A percentile compares a stretch with the other conserved stretches of the same genome.
Evolutionary conservation across 2,888 invertebrate genomes (phyloP).

Genomic region (Hemicrepidius hirtus): DNA sequence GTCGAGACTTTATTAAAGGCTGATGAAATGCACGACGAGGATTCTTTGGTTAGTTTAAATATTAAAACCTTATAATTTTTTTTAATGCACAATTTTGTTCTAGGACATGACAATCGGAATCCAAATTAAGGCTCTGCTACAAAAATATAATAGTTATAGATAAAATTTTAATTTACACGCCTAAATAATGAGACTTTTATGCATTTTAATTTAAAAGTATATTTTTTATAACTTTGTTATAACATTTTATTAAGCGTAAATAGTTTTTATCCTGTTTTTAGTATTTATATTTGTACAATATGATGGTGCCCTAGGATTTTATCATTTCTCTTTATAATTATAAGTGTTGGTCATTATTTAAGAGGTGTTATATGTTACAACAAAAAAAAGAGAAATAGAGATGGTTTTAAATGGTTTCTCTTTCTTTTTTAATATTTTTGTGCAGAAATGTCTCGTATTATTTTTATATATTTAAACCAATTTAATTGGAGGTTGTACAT

Average conservation of each 20-base stretch:
- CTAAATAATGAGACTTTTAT: too few relatives aligned
- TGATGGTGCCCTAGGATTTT: neutral
- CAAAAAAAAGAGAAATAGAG: too few relatives aligned
- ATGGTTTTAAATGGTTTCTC: too few relatives aligned
- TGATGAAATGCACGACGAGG: slow-evolving; percentile 39
- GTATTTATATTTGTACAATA: neutral
- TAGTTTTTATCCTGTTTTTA: too few relatives aligned
- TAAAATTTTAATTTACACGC: slow-evolving; percentile 39
- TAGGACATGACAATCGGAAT: slow-evolving; percentile 64
- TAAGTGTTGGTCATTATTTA: slow-evolving; percentile 1
- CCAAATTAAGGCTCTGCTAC: slow-evolving; percentile 64
- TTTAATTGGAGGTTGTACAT: too few relatives aligned
- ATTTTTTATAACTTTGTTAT: too few relatives aligned
- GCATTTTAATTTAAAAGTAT: too few relatives aligned
- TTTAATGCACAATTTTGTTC: slow-evolving; percentile 15
- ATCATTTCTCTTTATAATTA: neutral
- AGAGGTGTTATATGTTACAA: slow-evolving; percentile 8
- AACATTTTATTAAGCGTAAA: too few relatives aligned
- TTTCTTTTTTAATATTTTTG: too few relatives aligned
- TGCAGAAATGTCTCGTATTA: too few relatives aligned
- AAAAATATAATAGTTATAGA: slow-evolving; percentile 65
- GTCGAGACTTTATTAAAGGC: slow-evolving; percentile 72
- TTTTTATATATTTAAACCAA: too few relatives aligned
- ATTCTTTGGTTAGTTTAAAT: slow-evolving; percentile 2
- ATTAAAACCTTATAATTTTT: neutral